phyloP scores from a whole-genome alignment of 2,888 invertebrate genomes.

The Nymphalis polychloros region DNA sequence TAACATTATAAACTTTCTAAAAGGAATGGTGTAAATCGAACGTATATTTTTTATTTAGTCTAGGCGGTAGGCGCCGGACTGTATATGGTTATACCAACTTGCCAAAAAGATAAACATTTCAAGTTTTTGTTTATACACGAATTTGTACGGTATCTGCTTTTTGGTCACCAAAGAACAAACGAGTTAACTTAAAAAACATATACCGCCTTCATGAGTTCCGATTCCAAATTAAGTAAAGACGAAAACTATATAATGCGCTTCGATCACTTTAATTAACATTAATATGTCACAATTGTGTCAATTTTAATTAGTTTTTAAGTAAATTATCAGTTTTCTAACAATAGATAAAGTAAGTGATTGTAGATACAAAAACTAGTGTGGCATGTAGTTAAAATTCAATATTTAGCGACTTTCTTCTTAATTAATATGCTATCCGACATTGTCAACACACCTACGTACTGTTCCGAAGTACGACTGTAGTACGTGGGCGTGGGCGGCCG shows the following conservation, averaged over 20 bases:
- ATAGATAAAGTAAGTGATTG: not conserved
- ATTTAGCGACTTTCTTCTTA: slow-evolving; percentile 75
- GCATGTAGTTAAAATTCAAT: slow-evolving; percentile 60
- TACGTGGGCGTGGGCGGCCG: slow-evolving; percentile 37
- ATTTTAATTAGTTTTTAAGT: not conserved
- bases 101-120: slow-evolving; percentile 22
- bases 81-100: slow-evolving; percentile 15
- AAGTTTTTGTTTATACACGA: slow-evolving; percentile 15
- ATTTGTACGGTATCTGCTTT: not conserved
- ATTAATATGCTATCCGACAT: slow-evolving; percentile 79
- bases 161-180: slow-evolving; percentile 1
- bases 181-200: not conserved
- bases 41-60: slow-evolving; percentile 1
- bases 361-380: slow-evolving; percentile 2
- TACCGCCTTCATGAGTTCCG: too few relatives aligned
- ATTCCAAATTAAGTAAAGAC: not conserved
- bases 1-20: not conserved
- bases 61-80: slow-evolving; percentile 21
- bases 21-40: not conserved
- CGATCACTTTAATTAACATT: too few relatives aligned
- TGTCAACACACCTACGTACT: slow-evolving; percentile 71
- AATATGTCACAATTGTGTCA: too few relatives aligned
- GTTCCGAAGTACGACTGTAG: slow-evolving; percentile 35
- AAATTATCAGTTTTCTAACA: too few relatives aligned
- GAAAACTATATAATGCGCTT: not conserved